Evolutionary conservation across 2,888 invertebrate genomes (phyloP), one percentile per base, ranked within the genome.

Genomic region (Cephus sareptanus): DNA sequence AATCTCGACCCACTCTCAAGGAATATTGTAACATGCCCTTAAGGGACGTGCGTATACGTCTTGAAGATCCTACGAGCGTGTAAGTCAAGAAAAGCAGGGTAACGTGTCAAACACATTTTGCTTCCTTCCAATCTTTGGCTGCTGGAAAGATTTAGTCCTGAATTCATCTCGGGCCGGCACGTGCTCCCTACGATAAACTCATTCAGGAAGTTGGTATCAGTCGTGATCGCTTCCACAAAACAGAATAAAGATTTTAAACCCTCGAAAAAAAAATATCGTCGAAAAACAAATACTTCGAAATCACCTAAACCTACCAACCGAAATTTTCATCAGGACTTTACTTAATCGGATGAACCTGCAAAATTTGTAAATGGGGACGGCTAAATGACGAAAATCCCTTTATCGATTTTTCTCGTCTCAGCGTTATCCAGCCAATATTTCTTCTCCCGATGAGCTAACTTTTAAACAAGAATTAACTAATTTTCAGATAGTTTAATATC

Each of bases 401-500:
- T 56, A 56, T 9, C 56, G 23, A 56, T 56, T 56, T 23, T 56
- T 9, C 56, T 56, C 23, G 56, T 56, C 6, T 15, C 56, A 56
- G 23, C 23, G 2, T 56, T 56, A 56, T 56, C 74, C 71, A 81
- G 83, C 79, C 83, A 86, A 84, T 86, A 85, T 83, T 82, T 84
- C 79, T 77, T 56, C 80, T 77, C 82, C 80, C 80, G 80, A 81
- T 81, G 81, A 81, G 81, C 81, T 82, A 91, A 91, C 89, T 90
- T 90, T 91, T 88, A 89, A 90, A 88, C 90, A 89, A 89, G 89
- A 88, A 87, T 89, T 88, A 88, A 89, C 90, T 90, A 89, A 91
- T 90, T 91, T 90, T 89, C 89, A 85, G 88, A 89, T 89, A 90
- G 90, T 90, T 91, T 90, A 87, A 90, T 90, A 90, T 89, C 88